Evolutionary conservation across 2,797 vertebrate genomes (phyloP).

Genomic region (Zalophus californianus): DNA sequence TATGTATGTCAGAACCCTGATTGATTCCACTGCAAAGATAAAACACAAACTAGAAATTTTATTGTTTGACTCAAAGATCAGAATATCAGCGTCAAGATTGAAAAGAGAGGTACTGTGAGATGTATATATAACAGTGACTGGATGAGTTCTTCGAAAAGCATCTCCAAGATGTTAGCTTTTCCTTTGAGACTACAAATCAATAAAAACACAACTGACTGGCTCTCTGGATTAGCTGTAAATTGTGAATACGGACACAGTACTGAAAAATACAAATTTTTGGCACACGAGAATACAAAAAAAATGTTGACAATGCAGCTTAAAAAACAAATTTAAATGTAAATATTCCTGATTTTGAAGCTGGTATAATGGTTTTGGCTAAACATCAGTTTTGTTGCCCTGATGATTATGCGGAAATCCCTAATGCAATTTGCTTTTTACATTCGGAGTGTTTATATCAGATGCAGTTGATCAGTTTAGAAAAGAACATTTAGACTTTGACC

Average conservation of each 20-base stretch:
- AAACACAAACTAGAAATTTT: neutral
- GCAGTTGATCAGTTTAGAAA: constrained; percentile 53
- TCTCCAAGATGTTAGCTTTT: neutral
- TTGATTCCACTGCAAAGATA: neutral
- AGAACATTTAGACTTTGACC: constrained; percentile 63
- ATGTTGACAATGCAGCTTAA: constrained; percentile 1
- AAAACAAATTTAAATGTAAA: constrained; percentile 51
- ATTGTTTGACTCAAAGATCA: neutral
- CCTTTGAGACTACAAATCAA: neutral
- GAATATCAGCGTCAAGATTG: neutral
- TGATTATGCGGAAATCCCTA: constrained; percentile 10
- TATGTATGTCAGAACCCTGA: neutral
- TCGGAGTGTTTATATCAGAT: constrained; percentile 57
- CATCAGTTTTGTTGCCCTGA: constrained; percentile 48
- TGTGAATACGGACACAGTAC: neutral
- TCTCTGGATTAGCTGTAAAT: neutral
- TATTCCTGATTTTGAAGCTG: constrained; percentile 38
- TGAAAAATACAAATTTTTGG: neutral
- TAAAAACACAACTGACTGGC: neutral
- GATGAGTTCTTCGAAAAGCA: neutral
- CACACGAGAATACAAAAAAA: constrained; percentile 20
- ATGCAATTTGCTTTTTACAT: constrained; percentile 41
- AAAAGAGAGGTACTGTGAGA: constrained; percentile 45
- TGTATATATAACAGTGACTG: neutral
- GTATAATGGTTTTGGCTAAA: constrained; percentile 14